Evolutionary conservation across 2,797 vertebrate species (phyloP).

Genomic region (Acropternis orthonyx): DNA sequence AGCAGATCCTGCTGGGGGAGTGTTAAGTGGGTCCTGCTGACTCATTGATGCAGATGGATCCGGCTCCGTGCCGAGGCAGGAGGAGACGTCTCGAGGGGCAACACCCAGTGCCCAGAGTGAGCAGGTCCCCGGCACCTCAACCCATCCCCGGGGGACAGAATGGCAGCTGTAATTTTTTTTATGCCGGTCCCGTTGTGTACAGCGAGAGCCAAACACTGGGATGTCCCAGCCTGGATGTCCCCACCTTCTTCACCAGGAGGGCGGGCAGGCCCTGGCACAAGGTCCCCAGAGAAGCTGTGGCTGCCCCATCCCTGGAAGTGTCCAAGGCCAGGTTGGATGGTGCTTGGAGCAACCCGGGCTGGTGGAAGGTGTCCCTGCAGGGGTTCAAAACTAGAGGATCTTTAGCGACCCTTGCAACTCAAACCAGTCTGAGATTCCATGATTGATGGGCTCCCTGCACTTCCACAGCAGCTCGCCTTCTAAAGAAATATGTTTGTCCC

Average conservation of each 20-base stretch:
- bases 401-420: not conserved
- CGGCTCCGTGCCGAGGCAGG: not conserved
- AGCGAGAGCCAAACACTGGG: fast-evolving
- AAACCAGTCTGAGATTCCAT: not conserved
- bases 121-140: fast-evolving
- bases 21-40: conserved; percentile 59
- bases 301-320: not conserved
- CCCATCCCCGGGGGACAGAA: not conserved
- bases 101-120: not conserved
- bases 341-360: fast-evolving
- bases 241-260: not conserved
- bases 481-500: not conserved
- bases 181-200: fast-evolving
- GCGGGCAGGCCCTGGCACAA: not conserved
- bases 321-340: fast-evolving
- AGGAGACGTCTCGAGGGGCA: not conserved
- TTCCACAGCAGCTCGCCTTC: not conserved
- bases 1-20: conserved; percentile 43
- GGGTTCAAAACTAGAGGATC: fast-evolving
- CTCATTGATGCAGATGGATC: conserved; percentile 36
- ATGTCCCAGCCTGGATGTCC: not conserved
- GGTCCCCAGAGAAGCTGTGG: not conserved
- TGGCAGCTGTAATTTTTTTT: fast-evolving
- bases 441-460: fast-evolving
- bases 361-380: not conserved